phyloP scores from a whole-genome alignment of 2,797 vertebrate species.

The Myotis daubentonii region DNA sequence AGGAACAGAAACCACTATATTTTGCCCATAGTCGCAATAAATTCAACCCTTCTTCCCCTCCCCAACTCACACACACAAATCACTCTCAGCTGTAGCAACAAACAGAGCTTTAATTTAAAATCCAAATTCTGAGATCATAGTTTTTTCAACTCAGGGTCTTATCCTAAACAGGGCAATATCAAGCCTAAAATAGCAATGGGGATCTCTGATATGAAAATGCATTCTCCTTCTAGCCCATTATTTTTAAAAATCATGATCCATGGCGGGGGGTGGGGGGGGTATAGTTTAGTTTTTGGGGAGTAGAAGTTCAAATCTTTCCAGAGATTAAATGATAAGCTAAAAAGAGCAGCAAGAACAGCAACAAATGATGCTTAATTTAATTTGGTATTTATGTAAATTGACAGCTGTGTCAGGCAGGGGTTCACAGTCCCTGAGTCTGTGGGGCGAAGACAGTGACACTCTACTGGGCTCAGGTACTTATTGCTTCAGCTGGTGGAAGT shows the following conservation, averaged over 20 bases:
- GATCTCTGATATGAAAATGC: neutral
- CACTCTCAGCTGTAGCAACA: conserved; percentile 73
- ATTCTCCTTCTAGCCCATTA: neutral
- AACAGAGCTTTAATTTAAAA: conserved; percentile 64
- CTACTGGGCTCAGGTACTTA: neutral
- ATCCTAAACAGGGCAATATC: neutral
- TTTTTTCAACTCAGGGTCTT: conserved; percentile 60
- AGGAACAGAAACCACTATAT: conserved; percentile 57
- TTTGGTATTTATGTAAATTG: neutral
- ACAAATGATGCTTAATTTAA: neutral
- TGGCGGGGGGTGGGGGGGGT: neutral
- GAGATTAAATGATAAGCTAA: neutral
- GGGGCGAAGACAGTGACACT: neutral
- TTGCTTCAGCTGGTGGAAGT: neutral
- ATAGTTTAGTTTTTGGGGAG: neutral
- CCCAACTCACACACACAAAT: neutral
- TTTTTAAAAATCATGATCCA: neutral
- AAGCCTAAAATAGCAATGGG: neutral
- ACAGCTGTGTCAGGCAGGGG: neutral
- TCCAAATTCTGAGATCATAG: conserved; percentile 51
- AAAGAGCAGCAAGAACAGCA: neutral
- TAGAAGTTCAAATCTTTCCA: neutral
- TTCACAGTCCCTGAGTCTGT: neutral
- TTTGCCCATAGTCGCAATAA: conserved; percentile 54
- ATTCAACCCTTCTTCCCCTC: neutral